Percentiles rank a stretch among this genome's conserved stretches.
Evolutionary conservation across 2,797 vertebrate species (phyloP).

Genomic region (Hyperoplus immaculatus): DNA sequence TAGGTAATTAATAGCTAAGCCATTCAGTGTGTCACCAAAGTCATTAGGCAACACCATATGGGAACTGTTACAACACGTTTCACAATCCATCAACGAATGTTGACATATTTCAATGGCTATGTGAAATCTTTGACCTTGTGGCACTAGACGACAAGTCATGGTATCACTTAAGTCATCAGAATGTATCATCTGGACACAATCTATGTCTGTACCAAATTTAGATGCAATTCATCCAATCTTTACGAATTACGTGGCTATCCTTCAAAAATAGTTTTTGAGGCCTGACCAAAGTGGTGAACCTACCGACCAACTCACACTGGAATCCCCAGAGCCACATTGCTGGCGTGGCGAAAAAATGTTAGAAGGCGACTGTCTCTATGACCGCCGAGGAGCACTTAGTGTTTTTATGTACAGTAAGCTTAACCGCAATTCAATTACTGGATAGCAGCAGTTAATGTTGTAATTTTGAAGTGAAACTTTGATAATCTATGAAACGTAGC

Average conservation of each 20-base stretch:
- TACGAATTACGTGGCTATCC: neutral
- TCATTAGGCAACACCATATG: neutral
- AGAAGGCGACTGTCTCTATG: constrained; percentile 14
- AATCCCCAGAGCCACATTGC: neutral
- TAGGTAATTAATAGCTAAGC: constrained; percentile 58
- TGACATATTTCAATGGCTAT: constrained; percentile 1
- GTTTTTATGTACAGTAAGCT: constrained; percentile 37
- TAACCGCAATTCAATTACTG: constrained; percentile 62
- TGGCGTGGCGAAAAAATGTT: constrained; percentile 5
- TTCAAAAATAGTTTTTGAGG: neutral
- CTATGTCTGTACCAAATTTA: neutral
- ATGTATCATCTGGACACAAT: constrained; percentile 3
- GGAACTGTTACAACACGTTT: neutral
- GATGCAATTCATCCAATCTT: neutral
- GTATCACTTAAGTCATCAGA: neutral
- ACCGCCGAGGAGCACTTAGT: constrained; percentile 21
- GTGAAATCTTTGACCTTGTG: neutral
- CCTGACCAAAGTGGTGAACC: neutral
- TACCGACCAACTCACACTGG: neutral
- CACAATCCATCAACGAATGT: neutral
- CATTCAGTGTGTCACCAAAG: neutral
- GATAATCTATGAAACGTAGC: constrained; percentile 32
- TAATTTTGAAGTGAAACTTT: constrained; percentile 48
- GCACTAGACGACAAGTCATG: neutral
- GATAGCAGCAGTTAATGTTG: constrained; percentile 37